Percentiles rank a stretch among this genome's conserved stretches.
Evolutionary conservation across 1,140 invertebrate species (phyloP).

Genomic region (Fopius arisanus): DNA sequence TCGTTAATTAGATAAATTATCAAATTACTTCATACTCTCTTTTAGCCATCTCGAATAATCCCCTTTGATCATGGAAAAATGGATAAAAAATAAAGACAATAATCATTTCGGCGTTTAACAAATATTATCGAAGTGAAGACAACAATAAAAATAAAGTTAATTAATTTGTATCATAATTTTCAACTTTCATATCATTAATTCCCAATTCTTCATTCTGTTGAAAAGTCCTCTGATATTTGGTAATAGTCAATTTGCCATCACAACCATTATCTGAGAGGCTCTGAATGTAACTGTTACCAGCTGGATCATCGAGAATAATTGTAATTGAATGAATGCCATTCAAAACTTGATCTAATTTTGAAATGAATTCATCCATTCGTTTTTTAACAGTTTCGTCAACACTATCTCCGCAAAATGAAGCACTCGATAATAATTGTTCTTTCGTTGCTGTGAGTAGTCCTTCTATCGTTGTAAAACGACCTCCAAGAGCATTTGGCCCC

Average conservation of each 20-base stretch:
- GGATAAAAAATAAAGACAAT: background rate
- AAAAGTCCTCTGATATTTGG: conserved; percentile 82
- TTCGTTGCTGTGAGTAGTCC: conserved; percentile 76
- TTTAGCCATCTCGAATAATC: background rate
- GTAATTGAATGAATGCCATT: conserved; percentile 73
- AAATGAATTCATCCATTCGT: conserved; percentile 72
- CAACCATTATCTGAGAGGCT: conserved; percentile 78
- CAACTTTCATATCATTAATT: conserved; percentile 96
- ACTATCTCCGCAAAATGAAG: conserved; percentile 79
- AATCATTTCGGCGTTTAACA: too few relatives aligned
- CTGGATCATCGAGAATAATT: conserved; percentile 92
- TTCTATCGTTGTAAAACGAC: conserved; percentile 96
- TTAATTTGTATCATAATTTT: conserved; percentile 70
- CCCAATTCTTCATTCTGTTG: conserved; percentile 97
- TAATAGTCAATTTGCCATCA: conserved; percentile 79
- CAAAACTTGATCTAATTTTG: conserved; percentile 76
- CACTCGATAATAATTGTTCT: conserved; percentile 75
- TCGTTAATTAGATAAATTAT: background rate
- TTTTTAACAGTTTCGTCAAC: conserved; percentile 65
- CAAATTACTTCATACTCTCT: background rate
- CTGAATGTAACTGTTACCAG: conserved; percentile 97
- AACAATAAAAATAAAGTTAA: background rate
- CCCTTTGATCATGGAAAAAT: background rate
- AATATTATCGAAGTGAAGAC: too few relatives aligned
- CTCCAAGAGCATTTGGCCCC: conserved; percentile 84